A percentile compares a stretch with the other conserved stretches of the same genome.
Conservation (phyloP, 2,113 vertebrate genomes). For the Recurvirostra avosetta region DNA sequence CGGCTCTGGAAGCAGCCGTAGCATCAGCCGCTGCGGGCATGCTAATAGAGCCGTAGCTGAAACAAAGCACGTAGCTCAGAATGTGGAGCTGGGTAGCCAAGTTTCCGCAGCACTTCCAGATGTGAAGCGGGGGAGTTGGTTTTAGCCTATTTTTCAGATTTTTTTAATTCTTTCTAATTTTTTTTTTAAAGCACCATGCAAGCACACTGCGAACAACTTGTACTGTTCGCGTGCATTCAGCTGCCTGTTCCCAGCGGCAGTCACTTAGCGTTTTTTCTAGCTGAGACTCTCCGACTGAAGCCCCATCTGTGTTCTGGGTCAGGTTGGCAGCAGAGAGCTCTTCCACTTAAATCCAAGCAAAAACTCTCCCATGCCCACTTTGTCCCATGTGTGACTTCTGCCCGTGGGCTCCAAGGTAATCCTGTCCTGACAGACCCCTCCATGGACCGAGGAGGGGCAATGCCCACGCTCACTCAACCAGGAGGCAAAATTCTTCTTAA, state of each 20-base stretch:
- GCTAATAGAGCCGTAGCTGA: background rate
- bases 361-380: background rate
- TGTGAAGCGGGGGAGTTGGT: background rate
- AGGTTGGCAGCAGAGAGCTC: background rate
- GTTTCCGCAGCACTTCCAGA: constrained; percentile 27
- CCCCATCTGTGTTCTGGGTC: background rate
- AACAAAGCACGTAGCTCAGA: background rate
- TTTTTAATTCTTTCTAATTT: background rate
- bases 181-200: background rate
- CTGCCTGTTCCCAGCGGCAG: background rate
- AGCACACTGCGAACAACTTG: background rate
- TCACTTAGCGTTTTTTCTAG: background rate
- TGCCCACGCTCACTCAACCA: background rate
- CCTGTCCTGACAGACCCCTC: background rate
- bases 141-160: background rate
- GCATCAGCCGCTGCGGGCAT: accelerated
- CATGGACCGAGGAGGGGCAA: background rate
- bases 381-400: background rate
- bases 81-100: background rate
- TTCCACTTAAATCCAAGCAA: background rate
- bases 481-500: background rate
- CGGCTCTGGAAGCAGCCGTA: background rate
- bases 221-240: background rate
- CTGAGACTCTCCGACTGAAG: background rate
- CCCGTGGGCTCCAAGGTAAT: background rate